Evolutionary conservation across 2,113 vertebrate genomes (phyloP).

Genomic region (Callorhinus ursinus): DNA sequence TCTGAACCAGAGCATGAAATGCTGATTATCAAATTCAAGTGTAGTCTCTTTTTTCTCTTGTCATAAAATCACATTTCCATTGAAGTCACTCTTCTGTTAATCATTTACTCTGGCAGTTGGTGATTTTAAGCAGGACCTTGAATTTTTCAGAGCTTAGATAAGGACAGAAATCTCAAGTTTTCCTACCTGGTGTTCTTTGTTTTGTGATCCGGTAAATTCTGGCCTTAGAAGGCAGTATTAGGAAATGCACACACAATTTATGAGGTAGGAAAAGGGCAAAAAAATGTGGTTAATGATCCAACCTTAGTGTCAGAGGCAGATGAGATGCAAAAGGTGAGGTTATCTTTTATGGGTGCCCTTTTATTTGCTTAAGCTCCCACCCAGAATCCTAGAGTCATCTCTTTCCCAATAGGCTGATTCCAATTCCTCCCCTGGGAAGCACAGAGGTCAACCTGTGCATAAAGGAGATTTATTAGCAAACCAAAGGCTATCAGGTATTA

Average conservation of each 20-base stretch:
- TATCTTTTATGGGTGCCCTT: slow-evolving; percentile 48
- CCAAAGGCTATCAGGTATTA: slow-evolving; percentile 67
- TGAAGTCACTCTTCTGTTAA: slow-evolving; percentile 59
- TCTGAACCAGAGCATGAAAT: slow-evolving; percentile 41
- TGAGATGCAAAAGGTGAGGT: slow-evolving; percentile 47
- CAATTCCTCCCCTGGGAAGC: slow-evolving; percentile 71
- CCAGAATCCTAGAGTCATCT: slow-evolving; percentile 61
- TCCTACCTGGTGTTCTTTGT: not conserved
- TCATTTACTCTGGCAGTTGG: slow-evolving; percentile 58
- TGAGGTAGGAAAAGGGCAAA: slow-evolving; percentile 23
- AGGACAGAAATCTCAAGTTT: slow-evolving; percentile 25
- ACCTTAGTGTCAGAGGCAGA: slow-evolving; percentile 39
- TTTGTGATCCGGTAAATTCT: slow-evolving; percentile 48
- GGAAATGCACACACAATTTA: slow-evolving; percentile 43
- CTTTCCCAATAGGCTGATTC: slow-evolving; percentile 68
- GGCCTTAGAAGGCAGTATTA: slow-evolving; percentile 14
- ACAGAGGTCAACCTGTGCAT: slow-evolving; percentile 55
- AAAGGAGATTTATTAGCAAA: slow-evolving; percentile 71
- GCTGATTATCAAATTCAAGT: slow-evolving; percentile 42
- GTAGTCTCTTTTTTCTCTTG: slow-evolving; percentile 39
- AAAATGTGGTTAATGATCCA: slow-evolving; percentile 50
- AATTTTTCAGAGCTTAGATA: slow-evolving; percentile 42
- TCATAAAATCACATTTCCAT: slow-evolving; percentile 38
- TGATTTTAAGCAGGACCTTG: slow-evolving; percentile 49
- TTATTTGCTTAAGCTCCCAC: slow-evolving; percentile 59